phyloP scores from a whole-genome alignment of 2,797 vertebrate species.

The Megaceryle alcyon region DNA sequence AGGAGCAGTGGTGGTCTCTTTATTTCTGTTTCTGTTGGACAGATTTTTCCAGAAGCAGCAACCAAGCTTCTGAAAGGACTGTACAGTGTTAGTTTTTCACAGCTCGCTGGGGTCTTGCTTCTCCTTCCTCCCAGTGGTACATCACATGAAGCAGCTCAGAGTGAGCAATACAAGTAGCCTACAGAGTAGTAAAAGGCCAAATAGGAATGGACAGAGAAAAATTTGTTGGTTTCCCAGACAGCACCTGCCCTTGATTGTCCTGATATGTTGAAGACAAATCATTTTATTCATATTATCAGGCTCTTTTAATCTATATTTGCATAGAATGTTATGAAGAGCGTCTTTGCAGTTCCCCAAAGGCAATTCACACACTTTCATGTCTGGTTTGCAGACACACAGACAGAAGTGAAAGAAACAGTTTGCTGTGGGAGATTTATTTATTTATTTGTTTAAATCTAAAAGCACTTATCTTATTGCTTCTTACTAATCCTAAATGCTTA shows the following conservation, averaged over 20 bases:
- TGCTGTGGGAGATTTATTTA: neutral
- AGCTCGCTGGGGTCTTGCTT: neutral
- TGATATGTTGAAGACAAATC: neutral
- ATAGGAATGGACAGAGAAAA: neutral
- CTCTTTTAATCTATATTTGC: slow-evolving; percentile 15
- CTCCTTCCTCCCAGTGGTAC: fast-evolving
- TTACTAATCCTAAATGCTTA: neutral
- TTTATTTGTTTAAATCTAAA: neutral
- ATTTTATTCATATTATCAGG: neutral
- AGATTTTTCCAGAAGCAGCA: neutral
- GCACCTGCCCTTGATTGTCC: neutral
- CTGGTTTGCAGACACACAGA: neutral
- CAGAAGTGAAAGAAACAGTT: neutral
- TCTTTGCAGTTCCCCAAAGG: neutral
- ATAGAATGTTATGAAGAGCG: neutral
- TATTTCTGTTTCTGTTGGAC: neutral
- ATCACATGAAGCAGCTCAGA: fast-evolving
- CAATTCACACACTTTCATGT: neutral
- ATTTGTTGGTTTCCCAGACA: neutral
- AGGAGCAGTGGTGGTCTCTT: neutral
- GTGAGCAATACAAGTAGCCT: neutral
- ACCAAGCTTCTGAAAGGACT: neutral
- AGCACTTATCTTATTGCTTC: neutral
- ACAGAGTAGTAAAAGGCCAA: neutral
- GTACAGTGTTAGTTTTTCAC: neutral